Evolutionary conservation across 23 tunicate genomes (phyloP), one percentile per base, ranked within the genome.

Genomic region (Aplidium turbinatum): DNA sequence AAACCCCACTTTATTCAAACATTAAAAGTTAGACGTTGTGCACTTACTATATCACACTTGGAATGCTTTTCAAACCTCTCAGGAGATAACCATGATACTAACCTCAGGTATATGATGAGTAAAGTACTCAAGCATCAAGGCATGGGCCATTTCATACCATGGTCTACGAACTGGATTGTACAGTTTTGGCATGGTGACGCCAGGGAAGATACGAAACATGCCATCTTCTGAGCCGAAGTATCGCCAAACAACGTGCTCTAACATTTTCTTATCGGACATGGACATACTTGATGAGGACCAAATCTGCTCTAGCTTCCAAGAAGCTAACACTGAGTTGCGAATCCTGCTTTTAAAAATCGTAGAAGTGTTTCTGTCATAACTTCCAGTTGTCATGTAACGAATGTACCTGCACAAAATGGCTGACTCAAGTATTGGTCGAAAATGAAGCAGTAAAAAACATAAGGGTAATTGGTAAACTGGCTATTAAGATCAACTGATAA

Each of bases 171-270:
- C 32, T 13, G 89, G 82, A 32, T 82, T 65, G 72, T 90, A 90
- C 32, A 72, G 25, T 57, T 90, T 83, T 0, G 89, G 89, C 81
- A 93, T 70, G 57, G 77, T 40, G 5, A 77, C 78, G 22, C 94
- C 98, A 20, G 93, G 93, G 22, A 47, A 75, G 20, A 93, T 86
- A 20, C 98, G 80, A 39, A 83, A 83, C 64, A 83, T 51, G 2
- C 97, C 97, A 20, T 77, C 62, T 32, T 83, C 82, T 7, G 97
- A 50, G 20, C 73, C 87, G 36, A 90, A 82, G 63, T 77, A 90
- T 47, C 85, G 63, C 77, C 76, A 90, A 2, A 76, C 22, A 19
- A 88, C 79, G 54, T 75, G 69, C n/a, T n/a, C n/a, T n/a, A n/a
- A n/a, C n/a, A n/a, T n/a, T n/a, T n/a, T n/a, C n/a, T n/a, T n/a